Conservation (phyloP, 2,888 invertebrate genomes). For the Nemotelus pantherinus region DNA sequence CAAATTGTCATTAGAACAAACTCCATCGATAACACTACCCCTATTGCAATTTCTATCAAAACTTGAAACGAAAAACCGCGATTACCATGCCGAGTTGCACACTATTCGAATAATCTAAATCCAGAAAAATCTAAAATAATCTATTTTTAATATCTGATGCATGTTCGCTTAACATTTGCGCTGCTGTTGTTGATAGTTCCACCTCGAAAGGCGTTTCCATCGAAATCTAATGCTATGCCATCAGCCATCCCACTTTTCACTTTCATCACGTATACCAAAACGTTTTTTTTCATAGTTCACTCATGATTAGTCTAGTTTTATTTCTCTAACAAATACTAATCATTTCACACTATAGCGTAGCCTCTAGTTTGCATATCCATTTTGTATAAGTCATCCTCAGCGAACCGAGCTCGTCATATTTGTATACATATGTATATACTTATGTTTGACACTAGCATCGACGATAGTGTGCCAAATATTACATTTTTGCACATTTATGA, state of each 20-base stretch:
- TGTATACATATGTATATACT: background rate
- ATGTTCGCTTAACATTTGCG: background rate
- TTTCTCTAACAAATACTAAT: slow-evolving; percentile 11
- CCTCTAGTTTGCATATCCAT: no score
- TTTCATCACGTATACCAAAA: slow-evolving; percentile 21
- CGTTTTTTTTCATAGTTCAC: background rate
- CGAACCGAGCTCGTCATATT: background rate
- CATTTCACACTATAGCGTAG: background rate
- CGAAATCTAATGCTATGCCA: background rate
- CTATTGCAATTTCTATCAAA: no score
- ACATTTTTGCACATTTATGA: slow-evolving; percentile 7
- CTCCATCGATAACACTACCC: no score
- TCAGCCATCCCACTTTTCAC: slow-evolving; percentile 32
- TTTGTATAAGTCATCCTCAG: no score
- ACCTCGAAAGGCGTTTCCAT: slow-evolving; percentile 30
- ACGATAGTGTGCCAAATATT: slow-evolving; percentile 22
- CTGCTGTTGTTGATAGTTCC: background rate
- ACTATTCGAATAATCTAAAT: background rate
- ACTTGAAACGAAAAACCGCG: no score
- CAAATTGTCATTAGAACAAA: no score
- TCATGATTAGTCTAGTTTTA: background rate
- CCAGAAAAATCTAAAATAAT: slow-evolving; percentile 4
- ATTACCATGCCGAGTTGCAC: background rate
- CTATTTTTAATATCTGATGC: slow-evolving; percentile 21
- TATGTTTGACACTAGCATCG: background rate